A percentile compares a stretch with the other conserved stretches of the same genome.
Conservation (phyloP, 2,888 invertebrate species). For the Drosophila cracens region DNA sequence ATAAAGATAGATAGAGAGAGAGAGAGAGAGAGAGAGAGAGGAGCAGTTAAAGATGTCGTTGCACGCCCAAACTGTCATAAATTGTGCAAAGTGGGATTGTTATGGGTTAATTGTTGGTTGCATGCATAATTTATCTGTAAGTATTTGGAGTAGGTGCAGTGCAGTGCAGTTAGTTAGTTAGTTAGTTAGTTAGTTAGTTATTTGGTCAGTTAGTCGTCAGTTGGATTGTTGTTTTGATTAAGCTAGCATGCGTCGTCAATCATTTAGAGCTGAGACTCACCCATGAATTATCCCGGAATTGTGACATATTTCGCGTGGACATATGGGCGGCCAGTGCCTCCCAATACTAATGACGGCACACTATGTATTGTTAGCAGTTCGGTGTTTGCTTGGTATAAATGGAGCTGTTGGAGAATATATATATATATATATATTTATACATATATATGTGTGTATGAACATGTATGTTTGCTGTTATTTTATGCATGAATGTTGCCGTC, state of each 20-base stretch:
- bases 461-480: conserved; percentile 5
- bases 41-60: conserved; percentile 15
- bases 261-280: conserved; percentile 68
- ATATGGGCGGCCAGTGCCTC: conserved; percentile 35
- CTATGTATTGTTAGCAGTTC: conserved; percentile 12
- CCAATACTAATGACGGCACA: conserved; percentile 14
- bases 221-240: conserved; percentile 6
- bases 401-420: conserved; percentile 18
- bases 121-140: background rate
- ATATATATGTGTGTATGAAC: background rate
- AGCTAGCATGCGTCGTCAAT: background rate
- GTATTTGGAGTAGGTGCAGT: background rate
- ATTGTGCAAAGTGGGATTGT: background rate
- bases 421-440: conserved; percentile 3
- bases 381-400: background rate
- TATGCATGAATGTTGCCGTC: background rate
- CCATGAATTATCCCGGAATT: conserved; percentile 84
- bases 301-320: conserved; percentile 78
- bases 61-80: conserved; percentile 28
- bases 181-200: background rate
- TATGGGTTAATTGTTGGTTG: conserved; percentile 26
- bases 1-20: background rate
- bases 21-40: background rate
- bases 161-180: background rate
- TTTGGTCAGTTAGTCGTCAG: conserved; percentile 5